Base-by-base conservation (phyloP, 1,140 invertebrate genomes). In the Lepeophtheirus salmonis region DNA sequence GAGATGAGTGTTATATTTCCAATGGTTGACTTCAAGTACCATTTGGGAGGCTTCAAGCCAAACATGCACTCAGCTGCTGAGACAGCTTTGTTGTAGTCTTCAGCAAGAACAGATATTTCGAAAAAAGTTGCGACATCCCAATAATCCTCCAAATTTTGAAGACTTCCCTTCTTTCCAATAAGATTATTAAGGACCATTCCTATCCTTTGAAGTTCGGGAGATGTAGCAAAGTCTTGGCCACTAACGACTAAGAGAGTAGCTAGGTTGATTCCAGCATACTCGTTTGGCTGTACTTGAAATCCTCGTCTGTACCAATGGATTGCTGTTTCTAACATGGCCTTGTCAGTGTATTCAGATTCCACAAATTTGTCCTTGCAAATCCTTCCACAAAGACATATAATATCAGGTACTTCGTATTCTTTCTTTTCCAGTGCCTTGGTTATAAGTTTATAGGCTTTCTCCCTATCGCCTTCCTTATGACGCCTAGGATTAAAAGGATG, bases 111-210 rank as follows among this genome's bases (percentile, higher is more conserved):
- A 58, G 88, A 91, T 60, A 98, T 97, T 73, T 99, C 96, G 73
- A 99, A 98, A 74, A 97, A 98, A 1, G 94, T 98, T 0, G 96
- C 96, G 4, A 98, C 91, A 74, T 96, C 92, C 96, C 96, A 99
- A 69, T 99, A 99, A 68, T 98, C 94, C 66, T 84, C 86, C 1
- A 98, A 72, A 17, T 86, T 88, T 0, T 82, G 81, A 16, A 99
- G 71, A 69, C 87, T 92, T 18, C 95, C 95, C 72, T 98, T 98
- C 68, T 92, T 89, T 0, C 96, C 95, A 69, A 99, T 97, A 50
- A 97, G 75, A 76, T 95, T 95, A 71, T 97, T 98, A 51, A 99
- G 72, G 2, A 91, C 84, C 78, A 96, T 88, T 60, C 84, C 66
- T 51, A 67, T 67, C 21, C 64, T 63, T 50, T 67, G 65, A 1